Evolutionary conservation across 2,888 invertebrate species (phyloP), one percentile per base, ranked within the genome.

Genomic region (Catocala sponsa): DNA sequence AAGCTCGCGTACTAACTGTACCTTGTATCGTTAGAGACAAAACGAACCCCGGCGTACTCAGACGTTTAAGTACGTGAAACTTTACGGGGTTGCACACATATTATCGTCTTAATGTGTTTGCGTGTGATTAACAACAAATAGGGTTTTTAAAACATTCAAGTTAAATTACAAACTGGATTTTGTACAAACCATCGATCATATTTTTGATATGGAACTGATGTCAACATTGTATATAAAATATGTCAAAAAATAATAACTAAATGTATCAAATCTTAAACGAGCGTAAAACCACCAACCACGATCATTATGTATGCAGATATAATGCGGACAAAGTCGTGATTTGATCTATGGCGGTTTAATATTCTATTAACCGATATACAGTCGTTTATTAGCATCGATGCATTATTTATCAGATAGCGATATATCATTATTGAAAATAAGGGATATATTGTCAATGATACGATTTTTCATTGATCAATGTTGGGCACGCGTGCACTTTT

Each of bases 391-490:
- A 74, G 65, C 64, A 68, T 71, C 72, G 63, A 68, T 74, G 65
- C 71, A 70, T 74, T 78, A 79, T 79, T 73, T 78, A 80, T 82
- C 79, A 74, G 76, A 76, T 76, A 79, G 75, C 84, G 72, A 91
- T 93, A 84, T 84, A 92, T 93, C 90, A 91, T 86, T 84, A 79
- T 80, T 75, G 80, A 74, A 84, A 81, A 84, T 82, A 85, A 89
- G 90, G 89, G 89, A 80, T 88, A 87, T 84, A 82, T 79, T 89
- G 88, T 88, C 89, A 88, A 80, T 88, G 80, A 68, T 72, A 72
- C 83, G 81, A 88, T 91, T 92, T 91, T 91, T 89, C 85, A 86
- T 83, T 88, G 84, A 89, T 88, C 85, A 79, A 80, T 81, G 80
- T 80, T 85, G 81, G 82, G 84, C 82, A 85, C 84, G 91, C 92